A percentile compares a stretch with the other conserved stretches of the same genome.
Evolutionary conservation across 2,888 invertebrate species (phyloP).

Genomic region (Melolontha melolontha): DNA sequence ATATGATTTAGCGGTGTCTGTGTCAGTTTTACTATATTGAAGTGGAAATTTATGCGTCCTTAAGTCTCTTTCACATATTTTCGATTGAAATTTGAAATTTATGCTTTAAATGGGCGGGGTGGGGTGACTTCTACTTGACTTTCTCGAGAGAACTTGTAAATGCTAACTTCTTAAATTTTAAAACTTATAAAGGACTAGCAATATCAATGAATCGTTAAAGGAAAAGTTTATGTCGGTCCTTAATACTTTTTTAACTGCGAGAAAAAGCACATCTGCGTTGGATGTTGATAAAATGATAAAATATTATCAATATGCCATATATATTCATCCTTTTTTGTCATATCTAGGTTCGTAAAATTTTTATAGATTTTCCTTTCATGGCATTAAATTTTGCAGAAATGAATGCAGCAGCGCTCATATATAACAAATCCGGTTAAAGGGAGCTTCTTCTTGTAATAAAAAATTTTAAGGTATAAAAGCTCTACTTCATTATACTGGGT

Average conservation of each 20-base stretch:
- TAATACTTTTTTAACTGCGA: not conserved
- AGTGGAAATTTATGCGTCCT: conserved; percentile 27
- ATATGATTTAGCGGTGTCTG: conserved; percentile 27
- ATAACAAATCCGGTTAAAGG: not conserved
- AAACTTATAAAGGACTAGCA: conserved; percentile 2
- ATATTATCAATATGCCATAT: conserved; percentile 4
- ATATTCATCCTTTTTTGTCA: not conserved
- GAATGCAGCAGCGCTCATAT: not conserved
- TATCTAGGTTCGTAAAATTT: conserved; percentile 5
- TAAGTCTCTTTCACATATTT: not conserved
- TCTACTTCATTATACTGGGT: too few species aligned
- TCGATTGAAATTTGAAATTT: conserved; percentile 17
- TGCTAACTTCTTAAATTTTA: conserved; percentile 2
- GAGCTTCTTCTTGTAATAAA: too few species aligned
- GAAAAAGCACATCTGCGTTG: conserved; percentile 5
- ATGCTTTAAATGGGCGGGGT: not conserved
- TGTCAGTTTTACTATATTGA: conserved; percentile 2
- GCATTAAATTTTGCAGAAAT: too few species aligned
- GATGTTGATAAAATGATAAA: conserved; percentile 7
- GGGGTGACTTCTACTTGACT: not conserved
- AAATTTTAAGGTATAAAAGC: too few species aligned
- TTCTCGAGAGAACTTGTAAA: not conserved
- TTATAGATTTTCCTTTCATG: not conserved
- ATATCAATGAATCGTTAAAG: conserved; percentile 10
- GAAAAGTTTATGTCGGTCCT: too few species aligned